Percentiles rank a stretch among this genome's conserved stretches.
phyloP scores from a whole-genome alignment of 2,797 vertebrate genomes.

The Channallabes apus region DNA sequence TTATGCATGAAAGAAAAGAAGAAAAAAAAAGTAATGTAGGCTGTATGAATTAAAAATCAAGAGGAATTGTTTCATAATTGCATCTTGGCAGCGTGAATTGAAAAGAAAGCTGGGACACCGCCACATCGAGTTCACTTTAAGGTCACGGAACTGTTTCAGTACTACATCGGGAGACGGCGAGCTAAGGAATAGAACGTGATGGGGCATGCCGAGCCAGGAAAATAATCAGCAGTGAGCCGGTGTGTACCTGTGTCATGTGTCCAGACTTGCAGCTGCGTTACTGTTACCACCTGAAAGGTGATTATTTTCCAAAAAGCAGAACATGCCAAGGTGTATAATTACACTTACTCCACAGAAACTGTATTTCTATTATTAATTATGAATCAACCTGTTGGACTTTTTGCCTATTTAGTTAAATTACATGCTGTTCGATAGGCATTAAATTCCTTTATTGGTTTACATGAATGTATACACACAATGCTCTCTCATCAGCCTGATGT shows the following conservation, averaged over 20 bases:
- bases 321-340: not conserved
- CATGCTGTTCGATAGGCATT: not conserved
- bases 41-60: not conserved
- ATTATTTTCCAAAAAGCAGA: not conserved
- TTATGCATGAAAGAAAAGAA: not conserved
- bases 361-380: not conserved
- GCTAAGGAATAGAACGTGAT: not conserved
- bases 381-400: not conserved
- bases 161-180: no score
- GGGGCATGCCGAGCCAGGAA: not conserved
- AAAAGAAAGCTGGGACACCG: not conserved
- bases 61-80: not conserved
- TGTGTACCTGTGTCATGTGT: not conserved
- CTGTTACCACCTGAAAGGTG: not conserved
- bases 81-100: not conserved
- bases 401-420: not conserved
- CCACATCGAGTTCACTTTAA: not conserved
- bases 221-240: not conserved
- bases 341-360: not conserved
- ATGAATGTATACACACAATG: not conserved
- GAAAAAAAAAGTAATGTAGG: not conserved
- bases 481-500: not conserved
- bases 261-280: not conserved
- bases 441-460: not conserved
- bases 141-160: not conserved